Conservation (phyloP, 2,888 invertebrate genomes). For the Belgica antarctica region DNA sequence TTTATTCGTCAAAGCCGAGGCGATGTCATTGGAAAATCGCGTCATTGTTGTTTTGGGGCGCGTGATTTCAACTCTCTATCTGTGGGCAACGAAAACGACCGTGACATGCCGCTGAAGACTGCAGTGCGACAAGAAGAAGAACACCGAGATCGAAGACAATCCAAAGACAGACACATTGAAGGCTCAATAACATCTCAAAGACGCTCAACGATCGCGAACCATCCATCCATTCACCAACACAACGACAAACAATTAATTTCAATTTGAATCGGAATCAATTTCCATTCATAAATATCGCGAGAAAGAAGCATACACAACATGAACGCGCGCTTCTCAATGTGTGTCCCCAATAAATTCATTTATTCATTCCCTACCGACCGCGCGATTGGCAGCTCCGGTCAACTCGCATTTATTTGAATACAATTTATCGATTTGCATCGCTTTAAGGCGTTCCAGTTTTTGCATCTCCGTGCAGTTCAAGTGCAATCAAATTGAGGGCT, state of each 20-base stretch:
- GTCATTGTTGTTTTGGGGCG: not conserved
- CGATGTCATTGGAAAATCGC: slow-evolving; percentile 15
- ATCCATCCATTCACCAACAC: no score
- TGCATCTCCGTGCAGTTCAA: slow-evolving; percentile 15
- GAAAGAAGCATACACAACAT: no score
- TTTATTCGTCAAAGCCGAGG: slow-evolving; percentile 9
- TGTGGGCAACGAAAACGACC: not conserved
- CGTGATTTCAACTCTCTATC: no score
- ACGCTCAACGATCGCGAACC: no score
- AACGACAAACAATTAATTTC: slow-evolving; percentile 11
- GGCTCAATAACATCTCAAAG: not conserved
- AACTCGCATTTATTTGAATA: slow-evolving; percentile 7
- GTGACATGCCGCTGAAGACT: not conserved
- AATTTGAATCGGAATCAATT: slow-evolving; percentile 19
- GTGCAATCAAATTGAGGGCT: not conserved
- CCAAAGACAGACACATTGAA: no score
- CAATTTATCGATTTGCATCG: not conserved
- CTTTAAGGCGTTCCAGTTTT: not conserved
- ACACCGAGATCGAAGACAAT: not conserved
- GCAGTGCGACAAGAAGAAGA: not conserved
- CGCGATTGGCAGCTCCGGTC: slow-evolving; percentile 11
- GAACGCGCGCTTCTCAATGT: not conserved
- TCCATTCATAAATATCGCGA: not conserved
- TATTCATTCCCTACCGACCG: not conserved
- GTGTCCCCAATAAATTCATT: slow-evolving; percentile 10